Percentiles rank a stretch among this genome's conserved stretches.
phyloP scores from a whole-genome alignment of 2,113 vertebrate species.

The Pteronura brasiliensis region DNA sequence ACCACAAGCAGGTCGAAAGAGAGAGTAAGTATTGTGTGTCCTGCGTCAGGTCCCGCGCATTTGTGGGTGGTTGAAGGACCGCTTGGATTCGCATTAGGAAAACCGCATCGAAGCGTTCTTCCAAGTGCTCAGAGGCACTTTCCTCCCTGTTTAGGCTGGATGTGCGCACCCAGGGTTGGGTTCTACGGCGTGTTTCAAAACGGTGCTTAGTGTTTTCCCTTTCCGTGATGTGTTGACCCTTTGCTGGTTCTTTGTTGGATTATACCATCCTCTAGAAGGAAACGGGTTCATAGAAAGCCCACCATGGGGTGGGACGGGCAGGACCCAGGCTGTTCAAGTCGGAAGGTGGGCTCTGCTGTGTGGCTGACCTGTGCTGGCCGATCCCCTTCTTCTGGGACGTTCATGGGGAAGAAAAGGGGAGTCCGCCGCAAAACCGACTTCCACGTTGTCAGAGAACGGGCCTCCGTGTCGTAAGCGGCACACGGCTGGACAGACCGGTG shows the following conservation, averaged over 20 bases:
- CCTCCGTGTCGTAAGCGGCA: not conserved
- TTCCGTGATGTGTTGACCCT: fast-evolving
- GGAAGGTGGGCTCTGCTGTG: not conserved
- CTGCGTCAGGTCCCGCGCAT: not conserved
- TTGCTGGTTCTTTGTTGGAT: not conserved
- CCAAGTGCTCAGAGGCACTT: not conserved
- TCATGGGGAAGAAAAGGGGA: not conserved
- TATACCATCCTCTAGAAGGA: not conserved
- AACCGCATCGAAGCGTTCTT: not conserved
- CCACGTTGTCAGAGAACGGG: not conserved
- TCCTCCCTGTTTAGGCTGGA: not conserved
- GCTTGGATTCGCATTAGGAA: not conserved
- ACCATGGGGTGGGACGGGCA: not conserved
- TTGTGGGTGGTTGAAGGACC: fast-evolving
- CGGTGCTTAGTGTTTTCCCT: fast-evolving
- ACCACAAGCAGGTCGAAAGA: constrained; percentile 87
- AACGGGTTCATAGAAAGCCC: not conserved
- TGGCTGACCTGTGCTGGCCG: not conserved
- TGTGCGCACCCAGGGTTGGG: no score
- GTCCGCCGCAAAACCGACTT: not conserved
- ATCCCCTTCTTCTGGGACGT: not conserved
- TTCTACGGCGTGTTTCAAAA: not conserved
- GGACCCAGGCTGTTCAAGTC: not conserved
- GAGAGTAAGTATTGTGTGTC: constrained; percentile 75
- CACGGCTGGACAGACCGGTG: not conserved